A percentile compares a stretch with the other conserved stretches of the same genome.
These are phyloP conservation scores for Micrasema longulum DNA, from an alignment of 1,140 invertebrate species.

Conservation along the genomic window DNA sequence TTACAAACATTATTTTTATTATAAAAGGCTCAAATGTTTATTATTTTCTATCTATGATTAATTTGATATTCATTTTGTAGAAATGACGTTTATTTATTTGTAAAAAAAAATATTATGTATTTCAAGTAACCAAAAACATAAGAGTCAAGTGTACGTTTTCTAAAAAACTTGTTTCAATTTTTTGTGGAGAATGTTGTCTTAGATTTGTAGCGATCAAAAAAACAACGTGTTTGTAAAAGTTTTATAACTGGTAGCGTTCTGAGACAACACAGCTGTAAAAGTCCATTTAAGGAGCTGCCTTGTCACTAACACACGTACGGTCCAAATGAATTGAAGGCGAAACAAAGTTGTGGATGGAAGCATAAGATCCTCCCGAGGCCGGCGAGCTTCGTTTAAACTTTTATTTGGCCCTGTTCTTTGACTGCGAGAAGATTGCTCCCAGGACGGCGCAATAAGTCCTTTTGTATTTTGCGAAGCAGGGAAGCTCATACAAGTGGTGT, in stretches of 20 bases:
- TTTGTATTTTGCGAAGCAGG: slow-evolving; percentile 4
- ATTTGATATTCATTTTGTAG: too few relatives aligned
- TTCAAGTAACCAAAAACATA: too few relatives aligned
- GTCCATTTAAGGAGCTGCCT: slow-evolving; percentile 14
- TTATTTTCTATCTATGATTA: too few relatives aligned
- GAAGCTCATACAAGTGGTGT: slow-evolving; percentile 34
- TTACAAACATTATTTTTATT: too few relatives aligned
- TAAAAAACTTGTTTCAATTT: too few relatives aligned
- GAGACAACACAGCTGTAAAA: slow-evolving; percentile 3
- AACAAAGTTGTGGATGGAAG: slow-evolving; percentile 21
- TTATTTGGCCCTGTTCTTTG: slow-evolving; percentile 48
- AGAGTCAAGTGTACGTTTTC: too few relatives aligned
- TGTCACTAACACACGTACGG: slow-evolving; percentile 33
- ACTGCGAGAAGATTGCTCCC: slow-evolving; percentile 47
- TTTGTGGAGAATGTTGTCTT: too few relatives aligned
- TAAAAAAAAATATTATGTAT: too few relatives aligned
- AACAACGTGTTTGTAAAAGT: slow-evolving; percentile 2
- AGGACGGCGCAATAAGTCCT: slow-evolving; percentile 43
- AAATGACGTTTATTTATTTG: too few relatives aligned
- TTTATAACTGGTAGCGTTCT: not conserved
- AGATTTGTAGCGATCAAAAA: too few relatives aligned
- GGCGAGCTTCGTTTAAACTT: slow-evolving; percentile 47
- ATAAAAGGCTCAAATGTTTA: too few relatives aligned
- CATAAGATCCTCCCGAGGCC: slow-evolving; percentile 9
- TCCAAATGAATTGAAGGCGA: slow-evolving; percentile 43